phyloP scores from a whole-genome alignment of 2,888 invertebrate species.

The Omphaloscelis lunosa region DNA sequence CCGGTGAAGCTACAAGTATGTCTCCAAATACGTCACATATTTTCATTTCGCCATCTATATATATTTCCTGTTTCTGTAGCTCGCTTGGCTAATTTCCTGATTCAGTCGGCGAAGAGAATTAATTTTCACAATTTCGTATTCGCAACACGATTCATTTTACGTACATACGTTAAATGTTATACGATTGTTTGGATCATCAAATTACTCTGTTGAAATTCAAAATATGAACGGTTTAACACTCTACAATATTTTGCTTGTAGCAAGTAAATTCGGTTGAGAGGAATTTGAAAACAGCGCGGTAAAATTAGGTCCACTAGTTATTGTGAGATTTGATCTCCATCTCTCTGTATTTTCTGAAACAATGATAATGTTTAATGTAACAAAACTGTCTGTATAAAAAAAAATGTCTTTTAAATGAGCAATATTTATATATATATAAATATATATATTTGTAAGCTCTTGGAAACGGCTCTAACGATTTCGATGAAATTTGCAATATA shows the following conservation, averaged over 20 bases:
- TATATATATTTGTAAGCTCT: no score
- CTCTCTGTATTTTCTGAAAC: background rate
- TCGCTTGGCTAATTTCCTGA: constrained; percentile 61
- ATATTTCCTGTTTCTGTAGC: constrained; percentile 52
- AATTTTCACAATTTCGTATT: constrained; percentile 64
- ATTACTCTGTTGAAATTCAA: constrained; percentile 59
- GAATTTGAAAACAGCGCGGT: background rate
- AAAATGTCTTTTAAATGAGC: no score
- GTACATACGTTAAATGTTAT: constrained; percentile 62
- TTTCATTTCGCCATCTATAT: constrained; percentile 53
- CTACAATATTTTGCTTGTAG: constrained; percentile 36
- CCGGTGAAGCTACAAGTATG: constrained; percentile 2
- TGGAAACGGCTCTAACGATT: no score
- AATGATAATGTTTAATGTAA: background rate
- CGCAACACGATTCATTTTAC: constrained; percentile 51
- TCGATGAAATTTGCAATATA: no score
- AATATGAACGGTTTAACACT: constrained; percentile 47
- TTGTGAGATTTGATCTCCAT: background rate
- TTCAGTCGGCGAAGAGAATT: constrained; percentile 62
- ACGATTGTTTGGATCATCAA: constrained; percentile 62
- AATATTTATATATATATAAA: no score
- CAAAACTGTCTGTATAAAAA: background rate
- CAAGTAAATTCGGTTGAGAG: constrained; percentile 14
- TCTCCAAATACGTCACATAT: constrained; percentile 51
- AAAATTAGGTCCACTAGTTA: background rate